Conservation (phyloP, 2,113 vertebrate genomes). For the Brachypodius melanocephalos region DNA sequence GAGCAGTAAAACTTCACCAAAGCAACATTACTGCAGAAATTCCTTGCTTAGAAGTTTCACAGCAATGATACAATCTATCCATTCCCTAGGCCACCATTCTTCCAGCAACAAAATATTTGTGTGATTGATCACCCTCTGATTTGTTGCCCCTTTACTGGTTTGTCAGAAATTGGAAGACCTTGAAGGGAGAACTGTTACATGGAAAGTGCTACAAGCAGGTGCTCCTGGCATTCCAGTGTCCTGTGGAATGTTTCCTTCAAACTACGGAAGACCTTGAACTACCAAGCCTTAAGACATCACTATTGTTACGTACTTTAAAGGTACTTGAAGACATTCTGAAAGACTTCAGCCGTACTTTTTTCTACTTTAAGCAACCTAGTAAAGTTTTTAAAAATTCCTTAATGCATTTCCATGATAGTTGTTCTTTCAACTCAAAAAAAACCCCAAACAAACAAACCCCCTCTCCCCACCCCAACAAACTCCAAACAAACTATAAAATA, state of each 20-base stretch:
- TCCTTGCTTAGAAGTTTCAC: neutral
- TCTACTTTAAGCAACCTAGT: neutral
- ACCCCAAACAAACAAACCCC: too few relatives aligned
- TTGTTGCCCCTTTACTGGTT: neutral
- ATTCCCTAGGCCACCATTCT: neutral
- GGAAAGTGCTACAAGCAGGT: neutral
- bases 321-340: neutral
- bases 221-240: neutral
- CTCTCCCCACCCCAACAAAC: fast-evolving
- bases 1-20: neutral
- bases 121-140: neutral
- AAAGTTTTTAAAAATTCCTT: neutral
- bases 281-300: neutral
- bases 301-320: neutral
- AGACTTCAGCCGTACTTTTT: neutral
- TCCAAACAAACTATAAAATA: neutral
- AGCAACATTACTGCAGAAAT: neutral
- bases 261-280: neutral
- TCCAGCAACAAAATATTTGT: neutral
- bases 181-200: neutral
- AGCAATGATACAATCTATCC: neutral
- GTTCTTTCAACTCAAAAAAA: neutral
- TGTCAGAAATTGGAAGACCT: neutral
- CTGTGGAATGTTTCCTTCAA: neutral
- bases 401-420: neutral